phyloP scores from a whole-genome alignment of 1,140 invertebrate species.

The Temnothorax curvispinosus region DNA sequence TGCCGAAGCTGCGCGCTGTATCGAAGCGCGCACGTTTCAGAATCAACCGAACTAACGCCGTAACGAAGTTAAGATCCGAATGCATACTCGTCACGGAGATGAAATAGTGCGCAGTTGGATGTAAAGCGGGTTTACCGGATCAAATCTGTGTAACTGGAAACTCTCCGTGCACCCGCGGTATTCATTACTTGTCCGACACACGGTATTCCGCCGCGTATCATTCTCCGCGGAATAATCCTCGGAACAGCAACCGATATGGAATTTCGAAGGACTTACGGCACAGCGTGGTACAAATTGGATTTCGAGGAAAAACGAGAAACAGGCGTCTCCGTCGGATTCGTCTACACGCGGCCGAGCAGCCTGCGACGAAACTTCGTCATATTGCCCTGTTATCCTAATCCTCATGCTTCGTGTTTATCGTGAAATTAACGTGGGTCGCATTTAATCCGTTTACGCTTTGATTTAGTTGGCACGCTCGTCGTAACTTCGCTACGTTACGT shows the following conservation, averaged over 20 bases:
- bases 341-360: background rate
- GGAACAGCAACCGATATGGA: slow-evolving; percentile 11
- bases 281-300: background rate
- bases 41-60: slow-evolving; percentile 38
- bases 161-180: slow-evolving; percentile 3
- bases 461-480: background rate
- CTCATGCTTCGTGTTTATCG: slow-evolving; percentile 1
- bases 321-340: background rate
- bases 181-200: slow-evolving; percentile 51
- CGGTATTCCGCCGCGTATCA: slow-evolving; percentile 39
- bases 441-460: slow-evolving; percentile 7
- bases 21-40: slow-evolving; percentile 6
- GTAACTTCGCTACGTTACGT: background rate
- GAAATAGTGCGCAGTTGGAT: slow-evolving; percentile 51
- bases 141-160: slow-evolving; percentile 48
- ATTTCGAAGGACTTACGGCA: slow-evolving; percentile 17
- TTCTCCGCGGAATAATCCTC: slow-evolving; percentile 29
- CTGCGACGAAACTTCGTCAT: slow-evolving; percentile 1
- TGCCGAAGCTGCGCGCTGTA: background rate
- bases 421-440: slow-evolving; percentile 20
- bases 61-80: slow-evolving; percentile 58
- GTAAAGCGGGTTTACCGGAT: slow-evolving; percentile 48
- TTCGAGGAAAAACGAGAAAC: slow-evolving; percentile 20
- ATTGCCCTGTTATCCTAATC: slow-evolving; percentile 24
- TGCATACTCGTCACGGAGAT: slow-evolving; percentile 47